Conservation (phyloP, 2,888 invertebrate genomes). For the Monopis laevigella region DNA sequence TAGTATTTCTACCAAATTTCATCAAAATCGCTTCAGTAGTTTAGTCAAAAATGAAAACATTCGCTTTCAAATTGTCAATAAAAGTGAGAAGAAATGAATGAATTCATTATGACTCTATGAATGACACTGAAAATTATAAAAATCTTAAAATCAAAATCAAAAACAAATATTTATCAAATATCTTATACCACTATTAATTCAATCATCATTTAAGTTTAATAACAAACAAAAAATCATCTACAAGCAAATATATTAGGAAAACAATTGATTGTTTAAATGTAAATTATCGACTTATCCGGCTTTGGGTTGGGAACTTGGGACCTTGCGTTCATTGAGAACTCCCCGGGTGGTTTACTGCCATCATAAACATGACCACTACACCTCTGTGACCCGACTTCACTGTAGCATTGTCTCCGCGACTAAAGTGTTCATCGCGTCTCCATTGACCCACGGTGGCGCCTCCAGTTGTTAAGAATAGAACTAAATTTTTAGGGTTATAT, state of each 20-base stretch:
- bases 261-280: not conserved
- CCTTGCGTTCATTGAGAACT: conserved; percentile 18
- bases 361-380: conserved; percentile 47
- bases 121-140: no score
- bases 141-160: no score
- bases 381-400: conserved; percentile 23
- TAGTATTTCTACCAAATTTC: no score
- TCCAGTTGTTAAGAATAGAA: no score
- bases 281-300: conserved; percentile 6
- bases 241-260: not conserved
- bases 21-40: no score
- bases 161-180: no score
- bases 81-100: no score
- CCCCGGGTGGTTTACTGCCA: conserved; percentile 55
- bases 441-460: conserved; percentile 28
- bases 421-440: conserved; percentile 17
- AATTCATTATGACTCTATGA: not conserved
- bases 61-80: no score
- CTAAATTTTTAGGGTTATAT: no score
- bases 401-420: conserved; percentile 3
- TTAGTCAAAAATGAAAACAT: no score
- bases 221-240: no score
- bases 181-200: not conserved
- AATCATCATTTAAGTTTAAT: no score
- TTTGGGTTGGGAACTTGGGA: conserved; percentile 21